A percentile compares a stretch with the other conserved stretches of the same genome.
These are phyloP conservation scores for Leptinotarsa tumamoca DNA, from an alignment of 2,888 invertebrate species.

Conservation along the genomic window DNA sequence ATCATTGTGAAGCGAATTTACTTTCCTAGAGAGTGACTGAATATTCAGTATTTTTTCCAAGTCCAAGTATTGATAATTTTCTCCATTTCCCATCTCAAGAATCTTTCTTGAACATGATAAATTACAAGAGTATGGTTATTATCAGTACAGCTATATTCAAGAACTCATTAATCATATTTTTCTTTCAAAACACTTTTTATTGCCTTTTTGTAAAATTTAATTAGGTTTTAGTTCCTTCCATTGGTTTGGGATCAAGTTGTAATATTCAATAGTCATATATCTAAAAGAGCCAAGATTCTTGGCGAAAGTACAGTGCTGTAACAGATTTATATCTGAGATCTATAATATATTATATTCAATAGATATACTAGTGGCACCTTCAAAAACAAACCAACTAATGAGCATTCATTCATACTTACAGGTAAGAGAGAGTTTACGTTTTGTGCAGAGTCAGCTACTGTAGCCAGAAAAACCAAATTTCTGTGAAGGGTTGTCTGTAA, in stretches of 20 bases:
- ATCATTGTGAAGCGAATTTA: no score
- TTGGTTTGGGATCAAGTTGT: neutral
- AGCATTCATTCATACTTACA: conserved; percentile 70
- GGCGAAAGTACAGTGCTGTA: neutral
- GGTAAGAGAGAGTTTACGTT: conserved; percentile 91
- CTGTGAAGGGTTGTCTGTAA: conserved; percentile 95
- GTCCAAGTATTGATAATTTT: no score
- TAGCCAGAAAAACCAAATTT: conserved; percentile 95
- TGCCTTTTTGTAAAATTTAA: neutral
- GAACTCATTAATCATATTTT: no score
- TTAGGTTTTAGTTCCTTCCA: conserved; percentile 19
- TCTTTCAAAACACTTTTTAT: no score
- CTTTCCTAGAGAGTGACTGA: no score
- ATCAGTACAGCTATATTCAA: no score
- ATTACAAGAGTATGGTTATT: no score
- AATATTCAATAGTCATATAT: conserved; percentile 1
- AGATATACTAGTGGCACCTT: neutral
- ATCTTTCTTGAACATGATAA: no score
- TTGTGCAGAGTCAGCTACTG: conserved; percentile 96
- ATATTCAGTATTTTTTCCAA: no score
- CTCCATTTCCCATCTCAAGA: no score
- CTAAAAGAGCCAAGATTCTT: neutral
- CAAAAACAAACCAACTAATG: neutral
- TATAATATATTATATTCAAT: no score
- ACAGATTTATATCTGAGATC: neutral